Evolutionary conservation across 2,113 vertebrate species (phyloP).

Genomic region (Coptodon bakossiorum): DNA sequence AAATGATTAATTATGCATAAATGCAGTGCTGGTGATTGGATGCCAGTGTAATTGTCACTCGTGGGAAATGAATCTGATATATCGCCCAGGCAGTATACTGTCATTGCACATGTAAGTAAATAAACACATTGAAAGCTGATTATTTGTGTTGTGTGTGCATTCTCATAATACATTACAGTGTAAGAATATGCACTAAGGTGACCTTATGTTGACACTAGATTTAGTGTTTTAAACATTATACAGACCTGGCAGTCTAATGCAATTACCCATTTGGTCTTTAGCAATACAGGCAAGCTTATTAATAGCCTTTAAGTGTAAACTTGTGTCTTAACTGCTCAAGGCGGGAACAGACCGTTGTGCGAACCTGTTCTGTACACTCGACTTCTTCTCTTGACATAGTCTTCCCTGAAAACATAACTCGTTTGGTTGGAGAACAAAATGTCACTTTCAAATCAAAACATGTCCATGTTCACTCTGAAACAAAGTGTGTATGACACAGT

Average conservation of each 20-base stretch:
- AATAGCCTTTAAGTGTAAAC: not conserved
- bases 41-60: conserved; percentile 52
- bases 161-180: not conserved
- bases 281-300: not conserved
- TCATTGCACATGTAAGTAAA: not conserved
- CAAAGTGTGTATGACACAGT: conserved; percentile 55
- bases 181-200: not conserved
- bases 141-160: not conserved
- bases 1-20: conserved; percentile 66
- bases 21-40: conserved; percentile 37
- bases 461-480: conserved; percentile 43
- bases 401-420: conserved; percentile 23
- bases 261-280: not conserved
- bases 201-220: not conserved
- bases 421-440: conserved; percentile 12
- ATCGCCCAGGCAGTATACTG: not conserved
- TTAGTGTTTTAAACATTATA: not conserved
- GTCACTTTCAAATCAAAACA: conserved; percentile 53
- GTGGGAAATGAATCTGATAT: conserved; percentile 40
- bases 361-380: not conserved
- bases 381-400: conserved; percentile 36
- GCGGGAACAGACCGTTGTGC: not conserved
- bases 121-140: not conserved
- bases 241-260: not conserved
- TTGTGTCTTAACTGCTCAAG: not conserved